Conservation (phyloP, 92 coral and sea anemone species). For the Chrysogorgia sp. region DNA sequence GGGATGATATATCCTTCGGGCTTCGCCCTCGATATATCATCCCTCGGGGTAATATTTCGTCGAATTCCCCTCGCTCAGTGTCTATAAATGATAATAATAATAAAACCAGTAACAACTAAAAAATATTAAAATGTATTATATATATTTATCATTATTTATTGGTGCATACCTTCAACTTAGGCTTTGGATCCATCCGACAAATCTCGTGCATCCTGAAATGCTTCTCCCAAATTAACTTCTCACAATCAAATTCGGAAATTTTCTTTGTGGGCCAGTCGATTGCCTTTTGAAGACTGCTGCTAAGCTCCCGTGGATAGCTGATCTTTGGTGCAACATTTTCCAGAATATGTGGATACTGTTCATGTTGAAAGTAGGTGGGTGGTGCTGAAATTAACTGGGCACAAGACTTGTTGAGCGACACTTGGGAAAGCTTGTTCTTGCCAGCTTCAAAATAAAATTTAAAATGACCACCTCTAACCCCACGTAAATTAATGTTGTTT, state of each 20-base stretch:
- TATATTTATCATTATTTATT: too few relatives aligned
- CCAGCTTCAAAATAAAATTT: conserved; percentile 38
- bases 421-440: conserved; percentile 46
- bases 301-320: conserved; percentile 30
- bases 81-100: too few relatives aligned
- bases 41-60: too few relatives aligned
- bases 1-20: too few relatives aligned
- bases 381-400: conserved; percentile 50
- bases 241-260: conserved; percentile 28
- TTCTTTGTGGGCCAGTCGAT: conserved; percentile 29
- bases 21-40: too few relatives aligned
- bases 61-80: too few relatives aligned
- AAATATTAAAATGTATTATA: conserved; percentile 1
- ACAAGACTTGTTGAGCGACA: conserved; percentile 41
- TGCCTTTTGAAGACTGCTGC: conserved; percentile 30
- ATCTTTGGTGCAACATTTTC: conserved; percentile 32
- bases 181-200: conserved; percentile 35
- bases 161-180: background rate
- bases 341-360: conserved; percentile 21
- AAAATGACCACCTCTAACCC: conserved; percentile 42
- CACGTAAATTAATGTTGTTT: conserved; percentile 38
- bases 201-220: conserved; percentile 33
- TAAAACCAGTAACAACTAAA: too few relatives aligned
- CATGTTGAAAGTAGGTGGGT: conserved; percentile 18
- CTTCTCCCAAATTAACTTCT: conserved; percentile 35